Conservation (phyloP, 1,140 invertebrate species). For the Rhagoletis pomonella region DNA sequence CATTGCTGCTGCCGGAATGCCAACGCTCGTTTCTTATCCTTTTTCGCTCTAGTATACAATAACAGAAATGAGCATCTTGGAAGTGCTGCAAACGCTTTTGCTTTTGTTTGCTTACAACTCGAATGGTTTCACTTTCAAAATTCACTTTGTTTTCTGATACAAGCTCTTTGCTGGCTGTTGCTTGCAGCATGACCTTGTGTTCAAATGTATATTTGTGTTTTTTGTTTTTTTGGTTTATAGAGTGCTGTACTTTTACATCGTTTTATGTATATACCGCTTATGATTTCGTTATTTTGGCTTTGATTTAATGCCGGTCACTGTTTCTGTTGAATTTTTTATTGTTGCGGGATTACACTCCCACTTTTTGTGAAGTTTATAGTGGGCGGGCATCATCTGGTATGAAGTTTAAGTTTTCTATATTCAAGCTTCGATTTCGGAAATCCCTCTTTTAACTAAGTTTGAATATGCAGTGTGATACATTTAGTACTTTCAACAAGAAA, state of each 20-base stretch:
- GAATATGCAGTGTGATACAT: no score
- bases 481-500: no score
- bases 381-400: no score
- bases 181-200: neutral
- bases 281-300: neutral
- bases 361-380: no score
- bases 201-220: neutral
- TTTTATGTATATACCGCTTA: neutral
- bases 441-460: no score
- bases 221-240: neutral
- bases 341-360: no score
- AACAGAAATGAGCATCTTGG: neutral
- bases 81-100: neutral
- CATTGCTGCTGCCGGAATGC: neutral
- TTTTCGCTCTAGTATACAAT: neutral
- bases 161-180: neutral
- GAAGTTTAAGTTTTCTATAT: no score
- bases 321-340: no score
- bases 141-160: neutral
- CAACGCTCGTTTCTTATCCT: neutral
- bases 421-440: no score
- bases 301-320: no score
- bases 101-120: neutral
- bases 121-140: constrained; percentile 20
- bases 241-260: neutral